Evolutionary conservation across 2,888 invertebrate species (phyloP).

Genomic region (Clanis bilineata): DNA sequence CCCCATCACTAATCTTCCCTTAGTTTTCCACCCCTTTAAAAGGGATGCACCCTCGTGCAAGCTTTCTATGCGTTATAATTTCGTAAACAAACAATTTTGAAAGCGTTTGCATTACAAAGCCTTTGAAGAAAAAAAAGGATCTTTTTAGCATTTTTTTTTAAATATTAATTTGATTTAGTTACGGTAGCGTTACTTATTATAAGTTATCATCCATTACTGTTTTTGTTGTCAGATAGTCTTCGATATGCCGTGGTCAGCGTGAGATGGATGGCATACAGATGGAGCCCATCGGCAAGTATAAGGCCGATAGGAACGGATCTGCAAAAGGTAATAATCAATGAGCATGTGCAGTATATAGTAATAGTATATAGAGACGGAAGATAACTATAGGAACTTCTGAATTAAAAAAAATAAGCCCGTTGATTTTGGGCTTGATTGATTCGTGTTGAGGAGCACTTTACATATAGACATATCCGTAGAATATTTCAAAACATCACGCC

Average conservation of each 20-base stretch:
- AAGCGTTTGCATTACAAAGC: not conserved
- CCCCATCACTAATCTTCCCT: not conserved
- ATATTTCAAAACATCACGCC: too few species aligned
- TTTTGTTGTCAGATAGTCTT: conserved; percentile 38
- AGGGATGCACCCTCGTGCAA: not conserved
- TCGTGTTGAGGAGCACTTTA: too few species aligned
- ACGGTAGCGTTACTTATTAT: too few species aligned
- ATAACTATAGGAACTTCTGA: too few species aligned
- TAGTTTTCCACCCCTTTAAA: not conserved
- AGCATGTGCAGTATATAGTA: not conserved
- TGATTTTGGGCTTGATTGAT: too few species aligned
- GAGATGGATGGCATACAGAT: conserved; percentile 84
- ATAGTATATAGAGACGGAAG: too few species aligned
- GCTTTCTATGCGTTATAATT: conserved; percentile 2
- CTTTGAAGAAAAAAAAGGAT: not conserved
- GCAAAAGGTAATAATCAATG: conserved; percentile 70
- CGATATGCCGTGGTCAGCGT: conserved; percentile 61
- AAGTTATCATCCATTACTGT: not conserved
- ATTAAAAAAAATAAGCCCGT: too few species aligned
- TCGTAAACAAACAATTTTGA: conserved; percentile 30
- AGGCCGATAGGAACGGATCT: conserved; percentile 84
- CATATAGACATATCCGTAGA: too few species aligned
- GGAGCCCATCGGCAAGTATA: conserved; percentile 85
- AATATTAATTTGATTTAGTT: too few species aligned
- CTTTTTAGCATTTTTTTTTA: not conserved